Base-by-base conservation (phyloP, 1,140 invertebrate species). In the Eriosoma lanigerum region DNA sequence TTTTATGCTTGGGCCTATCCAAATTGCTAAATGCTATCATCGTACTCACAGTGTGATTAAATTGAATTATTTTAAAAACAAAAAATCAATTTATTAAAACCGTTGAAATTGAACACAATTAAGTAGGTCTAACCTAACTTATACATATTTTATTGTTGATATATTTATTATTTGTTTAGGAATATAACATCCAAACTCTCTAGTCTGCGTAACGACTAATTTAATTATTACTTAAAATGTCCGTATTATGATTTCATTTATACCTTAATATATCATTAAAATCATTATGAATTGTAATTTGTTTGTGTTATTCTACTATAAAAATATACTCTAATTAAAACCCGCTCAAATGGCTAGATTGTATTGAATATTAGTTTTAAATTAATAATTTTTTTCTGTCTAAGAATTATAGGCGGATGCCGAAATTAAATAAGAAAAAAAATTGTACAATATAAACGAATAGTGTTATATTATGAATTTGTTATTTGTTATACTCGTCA, bases 301-400 rank as follows among this genome's bases (percentile, higher is more conserved):
- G 38, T 21, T 66, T 66, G 62, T 10, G 10, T 44, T 21, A 21
- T 44, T 66, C 44, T n/a, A 66, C n/a, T 66, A 66, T 66, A 50
- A 66, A 9, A 66, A n/a, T n/a, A n/a, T n/a, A n/a, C n/a, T n/a
- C 44, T 44, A 64, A 46, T 68, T 26, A 10, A 70, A 70, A 50
- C 66, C 66, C 17, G 66, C 66, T 70, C 66, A 70, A n/a, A 70
- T 29, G 24, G 50, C 46, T 70, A 70, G 66, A 70, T 50, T 50
- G 50, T 50, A 70, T 26, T 70, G 15, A 50, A 26, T 70, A 50
- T 26, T n/a, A 26, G 50, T 70, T 70, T 70, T 48, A 48, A 70
- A 48, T 26, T 48, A 15, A 8, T 70, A 29, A 70, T 46, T 48
- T n/a, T n/a, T n/a, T 70, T 70, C 44, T 48, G 66, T 70, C 66